phyloP scores from a whole-genome alignment of 1,140 invertebrate genomes.

The Zaprionus vittiger region DNA sequence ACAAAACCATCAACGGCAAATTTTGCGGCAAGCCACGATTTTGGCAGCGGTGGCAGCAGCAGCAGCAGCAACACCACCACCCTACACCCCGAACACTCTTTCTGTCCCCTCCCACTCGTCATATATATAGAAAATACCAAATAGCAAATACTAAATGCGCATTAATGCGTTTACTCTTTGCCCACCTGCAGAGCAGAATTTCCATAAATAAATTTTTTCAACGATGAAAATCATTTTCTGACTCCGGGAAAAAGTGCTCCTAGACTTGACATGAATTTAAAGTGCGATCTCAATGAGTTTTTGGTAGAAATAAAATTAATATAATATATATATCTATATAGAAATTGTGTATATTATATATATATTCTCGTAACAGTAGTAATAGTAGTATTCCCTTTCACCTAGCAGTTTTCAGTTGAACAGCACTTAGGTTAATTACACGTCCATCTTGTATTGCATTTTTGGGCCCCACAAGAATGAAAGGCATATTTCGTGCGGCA shows the following conservation, averaged over 20 bases:
- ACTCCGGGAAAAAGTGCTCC: background rate
- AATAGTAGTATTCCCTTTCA: background rate
- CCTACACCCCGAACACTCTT: background rate
- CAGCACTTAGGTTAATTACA: conserved; percentile 47
- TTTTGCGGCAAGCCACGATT: conserved; percentile 33
- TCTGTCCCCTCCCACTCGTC: background rate
- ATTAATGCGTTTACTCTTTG: conserved; percentile 29
- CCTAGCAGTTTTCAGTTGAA: background rate
- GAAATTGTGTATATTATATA: no score
- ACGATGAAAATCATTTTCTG: conserved; percentile 16
- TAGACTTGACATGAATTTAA: conserved; percentile 11
- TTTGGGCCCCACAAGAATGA: background rate
- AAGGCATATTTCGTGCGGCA: conserved; percentile 5
- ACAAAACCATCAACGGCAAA: conserved; percentile 55
- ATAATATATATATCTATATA: background rate
- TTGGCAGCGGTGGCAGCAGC: conserved; percentile 15
- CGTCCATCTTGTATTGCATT: background rate
- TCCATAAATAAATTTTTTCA: conserved; percentile 27
- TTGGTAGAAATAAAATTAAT: background rate
- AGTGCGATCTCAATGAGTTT: background rate
- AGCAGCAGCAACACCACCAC: background rate
- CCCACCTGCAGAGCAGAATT: conserved; percentile 15
- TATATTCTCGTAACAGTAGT: background rate
- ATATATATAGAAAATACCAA: conserved; percentile 16
- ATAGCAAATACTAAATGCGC: conserved; percentile 50